Percentiles rank a stretch among this genome's conserved stretches.
Conservation (phyloP, 2,888 invertebrate species). For the Sialis lutaria region DNA sequence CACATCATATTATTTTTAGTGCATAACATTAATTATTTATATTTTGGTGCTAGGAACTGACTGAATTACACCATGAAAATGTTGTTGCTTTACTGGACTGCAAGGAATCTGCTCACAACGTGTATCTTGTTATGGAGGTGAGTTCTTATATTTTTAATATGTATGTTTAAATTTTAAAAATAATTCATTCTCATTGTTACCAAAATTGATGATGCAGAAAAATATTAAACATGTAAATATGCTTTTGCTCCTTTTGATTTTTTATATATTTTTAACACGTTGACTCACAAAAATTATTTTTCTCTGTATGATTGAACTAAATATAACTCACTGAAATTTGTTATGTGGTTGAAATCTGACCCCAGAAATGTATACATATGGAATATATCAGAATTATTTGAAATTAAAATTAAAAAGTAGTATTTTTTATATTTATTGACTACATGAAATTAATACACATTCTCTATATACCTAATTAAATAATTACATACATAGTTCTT, state of each 20-base stretch:
- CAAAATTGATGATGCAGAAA: background rate
- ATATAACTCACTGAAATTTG: background rate
- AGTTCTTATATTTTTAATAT: slow-evolving; percentile 20
- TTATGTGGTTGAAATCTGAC: too few relatives aligned
- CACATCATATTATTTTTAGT: slow-evolving; percentile 5
- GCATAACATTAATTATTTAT: slow-evolving; percentile 3
- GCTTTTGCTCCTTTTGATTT: background rate
- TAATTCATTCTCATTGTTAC: background rate
- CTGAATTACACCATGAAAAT: slow-evolving; percentile 95
- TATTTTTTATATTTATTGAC: too few relatives aligned
- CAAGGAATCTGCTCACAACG: slow-evolving; percentile 88
- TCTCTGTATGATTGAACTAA: background rate
- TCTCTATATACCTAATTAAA: too few relatives aligned
- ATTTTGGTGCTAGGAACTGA: slow-evolving; percentile 55
- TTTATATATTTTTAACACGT: background rate
- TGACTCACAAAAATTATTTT: too few relatives aligned
- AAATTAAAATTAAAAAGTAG: too few relatives aligned
- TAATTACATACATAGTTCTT: too few relatives aligned
- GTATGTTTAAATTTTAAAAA: background rate
- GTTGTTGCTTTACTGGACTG: slow-evolving; percentile 95
- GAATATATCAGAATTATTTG: background rate
- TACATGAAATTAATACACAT: too few relatives aligned
- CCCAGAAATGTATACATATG: background rate
- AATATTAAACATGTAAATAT: background rate
- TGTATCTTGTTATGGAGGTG: slow-evolving; percentile 98